Evolutionary conservation across 37 sponge, comb jelly and placozoan species (phyloP).

Genomic region (Bolinopsis microptera): DNA sequence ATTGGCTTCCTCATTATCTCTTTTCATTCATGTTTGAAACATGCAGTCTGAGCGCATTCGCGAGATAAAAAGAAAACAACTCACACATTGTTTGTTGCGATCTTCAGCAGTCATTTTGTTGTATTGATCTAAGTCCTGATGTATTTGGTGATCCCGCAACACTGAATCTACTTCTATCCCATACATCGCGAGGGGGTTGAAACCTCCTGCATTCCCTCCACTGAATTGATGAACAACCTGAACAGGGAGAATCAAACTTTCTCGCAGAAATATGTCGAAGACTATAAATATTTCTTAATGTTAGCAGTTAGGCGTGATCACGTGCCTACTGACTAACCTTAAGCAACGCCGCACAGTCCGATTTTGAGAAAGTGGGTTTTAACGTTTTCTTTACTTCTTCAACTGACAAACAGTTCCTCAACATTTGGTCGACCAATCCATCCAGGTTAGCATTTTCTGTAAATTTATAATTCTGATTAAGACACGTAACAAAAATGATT

Average conservation of each 20-base stretch:
- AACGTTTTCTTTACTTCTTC: neutral
- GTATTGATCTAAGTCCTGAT: neutral
- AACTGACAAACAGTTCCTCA: slow-evolving; percentile 20
- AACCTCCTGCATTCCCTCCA: neutral
- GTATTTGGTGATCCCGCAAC: slow-evolving; percentile 30
- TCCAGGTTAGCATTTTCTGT: neutral
- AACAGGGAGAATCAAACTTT: neutral
- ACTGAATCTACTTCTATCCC: slow-evolving; percentile 22
- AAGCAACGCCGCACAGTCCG: neutral
- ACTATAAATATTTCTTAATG: too few species aligned
- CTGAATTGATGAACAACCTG: neutral
- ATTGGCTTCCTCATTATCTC: too few species aligned
- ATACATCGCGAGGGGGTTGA: slow-evolving; percentile 41
- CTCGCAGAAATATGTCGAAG: too few species aligned
- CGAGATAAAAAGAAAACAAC: neutral
- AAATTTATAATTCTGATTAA: too few species aligned
- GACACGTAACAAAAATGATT: too few species aligned
- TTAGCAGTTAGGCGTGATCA: too few species aligned
- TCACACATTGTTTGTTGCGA: neutral
- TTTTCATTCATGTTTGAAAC: too few species aligned
- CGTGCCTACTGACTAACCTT: neutral
- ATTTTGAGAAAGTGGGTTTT: neutral
- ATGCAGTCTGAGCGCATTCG: too few species aligned
- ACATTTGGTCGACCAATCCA: neutral
- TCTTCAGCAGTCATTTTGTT: neutral